A percentile compares a stretch with the other conserved stretches of the same genome.
Conservation (phyloP, 2,113 vertebrate genomes). For the Hiodon alosoides region DNA sequence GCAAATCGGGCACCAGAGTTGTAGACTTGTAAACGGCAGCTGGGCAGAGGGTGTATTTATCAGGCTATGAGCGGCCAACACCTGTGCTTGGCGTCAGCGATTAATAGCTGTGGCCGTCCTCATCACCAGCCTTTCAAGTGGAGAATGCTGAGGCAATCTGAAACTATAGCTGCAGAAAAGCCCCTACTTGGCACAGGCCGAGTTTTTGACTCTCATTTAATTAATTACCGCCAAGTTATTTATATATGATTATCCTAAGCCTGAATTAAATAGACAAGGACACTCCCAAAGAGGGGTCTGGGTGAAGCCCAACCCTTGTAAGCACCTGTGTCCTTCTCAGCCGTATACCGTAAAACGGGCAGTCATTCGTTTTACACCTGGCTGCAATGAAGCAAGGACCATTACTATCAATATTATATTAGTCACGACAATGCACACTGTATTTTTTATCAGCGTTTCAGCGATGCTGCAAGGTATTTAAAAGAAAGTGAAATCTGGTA, state of each 20-base stretch:
- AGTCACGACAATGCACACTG: neutral
- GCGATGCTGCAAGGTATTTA: slow-evolving; percentile 1
- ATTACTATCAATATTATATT: slow-evolving; percentile 11
- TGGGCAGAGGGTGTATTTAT: too few species aligned
- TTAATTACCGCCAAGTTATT: slow-evolving; percentile 49
- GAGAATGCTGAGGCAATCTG: slow-evolving; percentile 30
- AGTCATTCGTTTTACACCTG: slow-evolving; percentile 8
- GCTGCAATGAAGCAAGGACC: neutral
- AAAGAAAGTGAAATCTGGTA: neutral
- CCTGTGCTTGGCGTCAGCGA: slow-evolving; percentile 9
- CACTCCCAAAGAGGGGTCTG: slow-evolving; percentile 31
- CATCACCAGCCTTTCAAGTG: slow-evolving; percentile 29
- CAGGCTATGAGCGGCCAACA: too few species aligned
- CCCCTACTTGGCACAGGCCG: slow-evolving; percentile 22
- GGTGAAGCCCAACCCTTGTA: slow-evolving; percentile 37
- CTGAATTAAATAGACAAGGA: too few species aligned
- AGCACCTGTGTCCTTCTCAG: slow-evolving; percentile 19
- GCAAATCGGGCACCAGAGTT: too few species aligned
- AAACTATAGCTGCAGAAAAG: neutral
- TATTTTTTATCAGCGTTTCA: neutral
- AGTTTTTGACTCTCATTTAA: slow-evolving; percentile 49
- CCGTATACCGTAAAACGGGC: slow-evolving; percentile 6
- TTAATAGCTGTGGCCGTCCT: slow-evolving; percentile 26
- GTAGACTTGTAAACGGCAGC: too few species aligned
- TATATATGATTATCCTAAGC: slow-evolving; percentile 36